Conservation (phyloP, 2,888 invertebrate genomes). For the Lasioglossum zephyrum region DNA sequence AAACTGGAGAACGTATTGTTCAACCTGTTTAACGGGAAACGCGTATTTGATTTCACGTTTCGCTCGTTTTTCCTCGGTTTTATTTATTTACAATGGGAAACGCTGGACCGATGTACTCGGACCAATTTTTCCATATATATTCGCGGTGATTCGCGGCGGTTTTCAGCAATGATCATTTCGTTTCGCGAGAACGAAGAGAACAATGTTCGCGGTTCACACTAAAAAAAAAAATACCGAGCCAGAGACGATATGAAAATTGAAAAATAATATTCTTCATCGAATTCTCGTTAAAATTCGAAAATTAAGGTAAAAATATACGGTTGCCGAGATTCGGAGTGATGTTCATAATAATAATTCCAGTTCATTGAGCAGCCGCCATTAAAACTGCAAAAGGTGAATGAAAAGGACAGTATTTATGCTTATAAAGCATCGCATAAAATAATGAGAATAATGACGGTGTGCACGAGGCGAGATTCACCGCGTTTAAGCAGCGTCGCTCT, state of each 20-base stretch:
- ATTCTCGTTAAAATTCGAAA: not conserved
- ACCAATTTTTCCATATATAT: not conserved
- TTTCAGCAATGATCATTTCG: not conserved
- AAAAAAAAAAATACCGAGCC: not conserved
- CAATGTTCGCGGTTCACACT: not conserved
- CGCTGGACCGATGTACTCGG: not conserved
- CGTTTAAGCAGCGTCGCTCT: not conserved
- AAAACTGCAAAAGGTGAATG: not conserved
- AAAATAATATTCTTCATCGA: not conserved
- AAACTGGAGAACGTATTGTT: not conserved
- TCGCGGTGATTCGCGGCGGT: not conserved
- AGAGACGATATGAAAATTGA: not conserved
- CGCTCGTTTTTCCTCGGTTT: not conserved
- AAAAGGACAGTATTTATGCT: not conserved
- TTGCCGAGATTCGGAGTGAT: not conserved
- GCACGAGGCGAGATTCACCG: not conserved
- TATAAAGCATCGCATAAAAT: not conserved
- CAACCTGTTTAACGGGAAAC: not conserved
- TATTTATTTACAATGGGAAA: not conserved
- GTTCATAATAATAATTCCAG: not conserved
- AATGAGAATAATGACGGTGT: conserved; percentile 4
- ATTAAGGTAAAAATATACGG: not conserved
- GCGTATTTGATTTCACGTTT: not conserved
- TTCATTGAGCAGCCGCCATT: not conserved
- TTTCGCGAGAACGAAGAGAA: not conserved